Percentiles rank a stretch among this genome's conserved stretches.
Conservation (phyloP, 2,797 vertebrate species). For the Enteromius treurensis region DNA sequence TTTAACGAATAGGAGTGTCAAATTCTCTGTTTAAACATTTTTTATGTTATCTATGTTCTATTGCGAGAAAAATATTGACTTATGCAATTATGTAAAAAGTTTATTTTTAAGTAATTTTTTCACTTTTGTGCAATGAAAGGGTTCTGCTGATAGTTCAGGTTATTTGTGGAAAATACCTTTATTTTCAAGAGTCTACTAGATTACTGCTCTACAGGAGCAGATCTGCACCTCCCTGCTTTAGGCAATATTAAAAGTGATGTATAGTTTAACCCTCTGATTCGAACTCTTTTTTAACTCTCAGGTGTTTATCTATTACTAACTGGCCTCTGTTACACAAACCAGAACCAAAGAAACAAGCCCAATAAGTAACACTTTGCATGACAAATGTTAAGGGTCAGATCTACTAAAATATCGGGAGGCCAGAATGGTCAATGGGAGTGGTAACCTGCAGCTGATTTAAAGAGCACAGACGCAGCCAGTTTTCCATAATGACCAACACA, state of each 20-base stretch:
- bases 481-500: neutral
- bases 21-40: no score
- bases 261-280: neutral
- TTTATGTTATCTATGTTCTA: no score
- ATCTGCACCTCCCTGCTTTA: neutral
- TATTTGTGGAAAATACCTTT: no score
- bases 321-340: neutral
- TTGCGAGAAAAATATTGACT: no score
- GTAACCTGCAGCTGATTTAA: neutral
- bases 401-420: neutral
- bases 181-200: no score
- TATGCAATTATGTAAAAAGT: no score
- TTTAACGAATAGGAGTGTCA: no score
- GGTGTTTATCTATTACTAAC: neutral
- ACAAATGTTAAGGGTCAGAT: neutral
- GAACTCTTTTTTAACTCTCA: no score
- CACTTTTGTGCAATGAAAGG: no score
- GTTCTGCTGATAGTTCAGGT: no score
- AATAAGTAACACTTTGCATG: neutral
- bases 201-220: neutral
- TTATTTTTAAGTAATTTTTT: no score
- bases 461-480: neutral
- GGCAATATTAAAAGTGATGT: neutral
- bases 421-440: neutral
- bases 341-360: neutral